Base-by-base conservation (phyloP, 2,797 vertebrate genomes). In the Kryptolebias ocellatus region DNA sequence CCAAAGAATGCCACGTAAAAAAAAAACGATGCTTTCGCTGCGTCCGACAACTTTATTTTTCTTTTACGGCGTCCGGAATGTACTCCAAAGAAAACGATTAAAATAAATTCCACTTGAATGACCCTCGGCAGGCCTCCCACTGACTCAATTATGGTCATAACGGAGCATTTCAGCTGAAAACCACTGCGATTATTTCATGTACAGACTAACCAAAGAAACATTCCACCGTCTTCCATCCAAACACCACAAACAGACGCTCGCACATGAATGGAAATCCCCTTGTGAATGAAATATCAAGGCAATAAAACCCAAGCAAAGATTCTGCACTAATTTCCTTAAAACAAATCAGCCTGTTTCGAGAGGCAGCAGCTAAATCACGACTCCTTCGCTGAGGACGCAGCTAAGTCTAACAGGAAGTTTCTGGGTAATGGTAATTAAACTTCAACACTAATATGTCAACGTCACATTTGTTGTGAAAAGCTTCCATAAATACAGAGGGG, bases 101-200 rank as follows among this genome's bases (percentile, higher is more conserved):
- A 49, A 53, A 24, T 24, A 63, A 47, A 34, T 34, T 67, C 49
- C 51, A 57, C 12, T 67, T 78, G 55, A 58, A 49, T 64, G 70
- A 70, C 64, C 68, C 57, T 24, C 5, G 37, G 61, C 65, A 47
- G 67, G 28, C 47, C 57, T 55, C 69, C 70, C 46, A 55, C 53
- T 58, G 64, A 72, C 63, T 74, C 69, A 72, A 66, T 75, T 83
- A 75, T 67, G 70, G 70, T 76, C 74, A 73, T 44, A 6, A 55
- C 37, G 51, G 57, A 66, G 46, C 10, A n/a, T 60, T 83, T 67
- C 0, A 12, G 54, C 74, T 69, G 47, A 50, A 73, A 85, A 80
- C 69, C 80, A 66, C 56, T 16, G 7, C 28, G 52, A 31, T 70
- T 61, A 60, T 37, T 49, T 78, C 61, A 50, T 75, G 24, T 14